Evolutionary conservation across 30 jellyfish, hydroid and myxozoan species (phyloP), one percentile per base, ranked within the genome.

Genomic region (Sanderia malayensis): DNA sequence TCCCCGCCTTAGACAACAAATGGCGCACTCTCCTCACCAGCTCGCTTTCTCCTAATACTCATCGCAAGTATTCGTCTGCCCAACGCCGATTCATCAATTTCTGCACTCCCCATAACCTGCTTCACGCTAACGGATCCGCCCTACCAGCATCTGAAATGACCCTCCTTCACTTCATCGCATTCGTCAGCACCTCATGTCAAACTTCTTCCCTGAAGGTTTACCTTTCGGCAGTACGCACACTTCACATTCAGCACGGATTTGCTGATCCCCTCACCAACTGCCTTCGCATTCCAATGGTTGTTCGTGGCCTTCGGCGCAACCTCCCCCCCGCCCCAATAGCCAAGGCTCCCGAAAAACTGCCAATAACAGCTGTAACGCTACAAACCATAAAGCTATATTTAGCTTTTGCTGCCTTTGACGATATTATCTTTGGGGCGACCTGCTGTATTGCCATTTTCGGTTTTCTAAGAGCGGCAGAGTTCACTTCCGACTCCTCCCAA

Each of bases 101-200:
- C 31, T 67, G 79, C 24, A 15, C 19, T 6, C 9, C 2, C 3
- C 15, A 67, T 67, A 19, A 2, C 21, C 44, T 67, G 23, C 11
- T 33, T 6, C 32, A 67, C 44, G 44, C 41, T 1, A 67, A 32
- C 10, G 79, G 79, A 2, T 67, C 65, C 26, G 67, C 79, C 41
- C 41, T 37, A 21, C 79, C 79, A 1, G 79, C 79, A 28, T 67
- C 79, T 28, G 79, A 67, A 22, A 41, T 67, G 46, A 67, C 79
- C 8, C 18, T 67, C 2, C 25, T 67, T 1, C 37, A 66, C 15
- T 67, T 67, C 22, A 19, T 67, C 21, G 66, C 41, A 0, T 1
- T 18, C 15, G 1, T 37, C 13, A 67, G 79, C 22, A 41, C 4
- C 33, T 18, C 11, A 49, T 3, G 66, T 2, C 79, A 41, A 18